These are phyloP conservation scores for Ovis canadensis DNA, from an alignment of 2,113 vertebrate species.

Conservation along the genomic window DNA sequence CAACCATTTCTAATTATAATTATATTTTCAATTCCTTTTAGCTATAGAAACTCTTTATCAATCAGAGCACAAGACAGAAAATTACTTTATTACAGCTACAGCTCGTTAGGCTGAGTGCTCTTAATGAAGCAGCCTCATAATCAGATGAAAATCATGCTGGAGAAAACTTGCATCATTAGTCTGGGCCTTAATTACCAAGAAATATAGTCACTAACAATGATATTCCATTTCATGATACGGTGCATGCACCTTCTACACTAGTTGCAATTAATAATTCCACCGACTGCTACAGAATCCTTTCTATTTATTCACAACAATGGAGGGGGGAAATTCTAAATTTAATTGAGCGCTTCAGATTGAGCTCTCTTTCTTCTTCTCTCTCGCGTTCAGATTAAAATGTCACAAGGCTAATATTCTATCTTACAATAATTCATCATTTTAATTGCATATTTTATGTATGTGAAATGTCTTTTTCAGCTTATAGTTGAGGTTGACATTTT, in stretches of 20 bases:
- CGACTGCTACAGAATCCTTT: slow-evolving; percentile 84
- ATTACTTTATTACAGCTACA: slow-evolving; percentile 99
- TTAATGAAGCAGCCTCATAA: slow-evolving; percentile 99
- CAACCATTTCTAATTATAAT: slow-evolving; percentile 95
- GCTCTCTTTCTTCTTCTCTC: slow-evolving; percentile 77
- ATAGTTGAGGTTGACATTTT: slow-evolving; percentile 72
- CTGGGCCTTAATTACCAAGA: slow-evolving; percentile 99
- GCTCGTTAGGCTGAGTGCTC: slow-evolving; percentile 99
- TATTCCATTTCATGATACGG: slow-evolving; percentile 89
- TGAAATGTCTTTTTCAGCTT: slow-evolving; percentile 79
- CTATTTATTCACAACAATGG: slow-evolving; percentile 91
- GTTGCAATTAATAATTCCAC: slow-evolving; percentile 89
- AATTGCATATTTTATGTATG: slow-evolving; percentile 87
- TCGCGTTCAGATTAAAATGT: slow-evolving; percentile 87
- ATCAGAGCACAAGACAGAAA: slow-evolving; percentile 95
- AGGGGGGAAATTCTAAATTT: slow-evolving; percentile 85
- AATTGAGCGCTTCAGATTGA: slow-evolving; percentile 84
- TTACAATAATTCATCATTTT: slow-evolving; percentile 89
- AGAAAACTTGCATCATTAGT: slow-evolving; percentile 99
- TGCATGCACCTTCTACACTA: slow-evolving; percentile 87
- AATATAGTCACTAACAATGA: slow-evolving; percentile 94
- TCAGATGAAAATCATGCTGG: slow-evolving; percentile 99
- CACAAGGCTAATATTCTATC: slow-evolving; percentile 90
- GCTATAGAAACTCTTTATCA: slow-evolving; percentile 97
- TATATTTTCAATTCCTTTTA: slow-evolving; percentile 94